Percentiles rank a stretch among this genome's conserved stretches.
These are phyloP conservation scores for Lasiurus borealis DNA, from an alignment of 2,113 vertebrate genomes.

Conservation along the genomic window DNA sequence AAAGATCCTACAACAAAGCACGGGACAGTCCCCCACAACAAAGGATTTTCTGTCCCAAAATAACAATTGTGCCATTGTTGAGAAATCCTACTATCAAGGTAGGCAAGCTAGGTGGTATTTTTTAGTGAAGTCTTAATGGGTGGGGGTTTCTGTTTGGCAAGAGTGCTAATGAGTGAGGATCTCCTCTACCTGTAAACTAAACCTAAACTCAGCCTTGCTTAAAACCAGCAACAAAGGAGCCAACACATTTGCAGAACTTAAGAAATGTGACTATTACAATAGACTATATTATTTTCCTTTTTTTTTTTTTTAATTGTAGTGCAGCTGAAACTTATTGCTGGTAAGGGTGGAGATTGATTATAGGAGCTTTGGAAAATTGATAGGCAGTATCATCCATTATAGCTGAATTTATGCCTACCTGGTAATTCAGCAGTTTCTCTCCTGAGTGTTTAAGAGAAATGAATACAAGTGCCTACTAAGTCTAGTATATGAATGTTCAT, in stretches of 20 bases:
- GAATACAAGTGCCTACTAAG: neutral
- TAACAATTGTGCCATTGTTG: neutral
- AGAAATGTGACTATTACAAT: neutral
- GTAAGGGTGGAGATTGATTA: neutral
- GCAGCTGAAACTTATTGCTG: conserved; percentile 14
- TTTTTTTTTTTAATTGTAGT: neutral
- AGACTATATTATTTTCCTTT: neutral
- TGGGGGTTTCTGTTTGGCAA: neutral
- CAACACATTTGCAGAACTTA: conserved; percentile 19
- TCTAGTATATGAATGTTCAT: neutral
- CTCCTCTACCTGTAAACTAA: neutral
- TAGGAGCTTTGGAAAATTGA: neutral
- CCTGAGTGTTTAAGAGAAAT: conserved; percentile 15
- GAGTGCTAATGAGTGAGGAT: neutral
- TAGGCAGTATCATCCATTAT: neutral
- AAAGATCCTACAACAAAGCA: neutral
- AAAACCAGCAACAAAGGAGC: neutral
- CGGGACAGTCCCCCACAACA: neutral
- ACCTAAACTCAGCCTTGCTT: neutral
- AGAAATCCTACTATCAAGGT: neutral
- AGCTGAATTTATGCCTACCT: neutral
- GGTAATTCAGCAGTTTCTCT: conserved; percentile 22
- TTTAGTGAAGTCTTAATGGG: neutral
- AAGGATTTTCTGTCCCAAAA: neutral
- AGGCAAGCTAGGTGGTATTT: neutral